Evolutionary conservation across 2,797 vertebrate genomes (phyloP).

Genomic region (Tauraco hartlaubi): DNA sequence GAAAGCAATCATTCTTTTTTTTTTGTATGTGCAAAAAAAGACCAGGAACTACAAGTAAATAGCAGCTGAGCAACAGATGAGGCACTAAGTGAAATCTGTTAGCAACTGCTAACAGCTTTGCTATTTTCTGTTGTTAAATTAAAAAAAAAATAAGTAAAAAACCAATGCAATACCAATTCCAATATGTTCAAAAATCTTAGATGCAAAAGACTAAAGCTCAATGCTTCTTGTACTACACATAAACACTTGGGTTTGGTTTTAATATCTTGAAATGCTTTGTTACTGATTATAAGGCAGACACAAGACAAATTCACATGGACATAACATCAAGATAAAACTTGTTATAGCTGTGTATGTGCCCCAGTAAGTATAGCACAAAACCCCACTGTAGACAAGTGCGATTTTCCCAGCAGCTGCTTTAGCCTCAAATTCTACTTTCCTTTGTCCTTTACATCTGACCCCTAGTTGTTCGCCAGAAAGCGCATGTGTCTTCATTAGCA

Average conservation of each 20-base stretch:
- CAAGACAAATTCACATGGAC: not conserved
- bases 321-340: not conserved
- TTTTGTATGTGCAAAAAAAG: constrained; percentile 67
- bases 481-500: not conserved
- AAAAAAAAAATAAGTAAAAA: constrained; percentile 27
- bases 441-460: not conserved
- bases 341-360: not conserved
- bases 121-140: constrained; percentile 79
- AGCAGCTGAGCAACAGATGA: constrained; percentile 82
- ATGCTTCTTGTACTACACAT: constrained; percentile 25
- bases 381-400: accelerated
- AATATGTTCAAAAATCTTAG: constrained; percentile 74
- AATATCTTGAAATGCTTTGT: constrained; percentile 18
- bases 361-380: not conserved
- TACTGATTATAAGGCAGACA: constrained; percentile 15
- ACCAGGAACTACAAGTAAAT: constrained; percentile 76
- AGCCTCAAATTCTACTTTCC: not conserved
- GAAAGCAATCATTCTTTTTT: constrained; percentile 66
- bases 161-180: constrained; percentile 69
- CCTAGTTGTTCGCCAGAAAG: not conserved
- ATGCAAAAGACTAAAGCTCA: constrained; percentile 68
- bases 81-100: constrained; percentile 79
- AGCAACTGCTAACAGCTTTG: constrained; percentile 80
- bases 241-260: constrained; percentile 21
- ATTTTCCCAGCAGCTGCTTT: not conserved